These are phyloP conservation scores for Butorides virescens DNA, from an alignment of 2,113 vertebrate species.

Conservation along the genomic window DNA sequence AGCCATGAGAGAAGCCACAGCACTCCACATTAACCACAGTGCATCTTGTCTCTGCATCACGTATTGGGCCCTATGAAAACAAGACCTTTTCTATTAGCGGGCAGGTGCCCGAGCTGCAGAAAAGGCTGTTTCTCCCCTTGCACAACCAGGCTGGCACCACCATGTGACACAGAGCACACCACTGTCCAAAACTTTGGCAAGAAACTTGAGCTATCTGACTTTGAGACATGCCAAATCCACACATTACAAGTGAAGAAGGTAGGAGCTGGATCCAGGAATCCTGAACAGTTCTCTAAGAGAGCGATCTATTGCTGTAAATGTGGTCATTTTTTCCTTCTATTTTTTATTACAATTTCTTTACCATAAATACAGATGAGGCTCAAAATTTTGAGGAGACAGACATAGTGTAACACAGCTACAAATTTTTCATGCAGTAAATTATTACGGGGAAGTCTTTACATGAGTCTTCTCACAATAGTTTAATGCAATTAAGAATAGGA, in stretches of 20 bases:
- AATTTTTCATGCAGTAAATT: not conserved
- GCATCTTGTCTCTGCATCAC: not conserved
- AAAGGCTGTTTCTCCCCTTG: not conserved
- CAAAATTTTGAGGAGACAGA: not conserved
- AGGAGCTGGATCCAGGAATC: not conserved
- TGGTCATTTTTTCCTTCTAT: not conserved
- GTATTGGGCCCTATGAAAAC: not conserved
- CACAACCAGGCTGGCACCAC: not conserved
- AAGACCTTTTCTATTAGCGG: not conserved
- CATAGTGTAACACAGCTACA: not conserved
- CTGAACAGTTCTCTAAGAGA: not conserved
- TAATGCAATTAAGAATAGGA: not conserved
- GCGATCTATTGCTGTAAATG: not conserved
- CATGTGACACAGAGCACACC: rapidly evolving
- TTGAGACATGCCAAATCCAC: not conserved
- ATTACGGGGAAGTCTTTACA: not conserved
- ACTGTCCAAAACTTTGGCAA: rapidly evolving
- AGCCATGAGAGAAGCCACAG: not conserved
- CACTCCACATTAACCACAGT: not conserved
- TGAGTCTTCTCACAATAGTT: not conserved
- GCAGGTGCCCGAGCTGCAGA: not conserved
- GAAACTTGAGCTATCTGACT: not conserved
- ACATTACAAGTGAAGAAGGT: not conserved
- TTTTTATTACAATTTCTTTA: not conserved
- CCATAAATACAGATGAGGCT: not conserved